Base-by-base conservation (phyloP, 2,888 invertebrate species). In the Drosophila ustulata region DNA sequence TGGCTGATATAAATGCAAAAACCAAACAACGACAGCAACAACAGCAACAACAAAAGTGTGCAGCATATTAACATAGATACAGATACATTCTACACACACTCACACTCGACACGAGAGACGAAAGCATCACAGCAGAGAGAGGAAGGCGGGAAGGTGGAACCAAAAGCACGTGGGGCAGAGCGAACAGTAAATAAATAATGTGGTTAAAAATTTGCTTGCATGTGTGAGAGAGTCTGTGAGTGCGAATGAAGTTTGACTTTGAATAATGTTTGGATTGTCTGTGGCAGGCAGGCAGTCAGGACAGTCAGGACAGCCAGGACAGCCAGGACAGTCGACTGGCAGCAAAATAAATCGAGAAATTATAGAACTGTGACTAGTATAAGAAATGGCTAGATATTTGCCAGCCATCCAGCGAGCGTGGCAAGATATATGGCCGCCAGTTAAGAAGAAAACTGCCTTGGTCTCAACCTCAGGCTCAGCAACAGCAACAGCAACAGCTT, bases 221-320 rank as follows among this genome's bases (percentile, higher is more conserved):
- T 75, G 72, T 68, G 68, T 75, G 62, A 49, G 59, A 7, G 34
- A 11, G 37, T 62, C 58, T 62, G 71, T 46, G 79, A 82, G 69
- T 85, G 88, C 73, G 89, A 89, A 87, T 89, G 89, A 85, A 85
- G 88, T 85, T 89, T 89, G 85, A 85, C 85, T 85, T 85, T 85
- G 85, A 85, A 85, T 85, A 85, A 85, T 85, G 89, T 88, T 85
- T 89, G 89, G 82, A 85, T 85, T 85, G 89, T 85, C 88, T 79
- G 89, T 84, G 88, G 78, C 80, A 81, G 80, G 80, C 78, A 78
- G 77, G 69, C 81, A 28, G 28, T 28, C 28, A 28, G 28, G 28
- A 28, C 28, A 83, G 83, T 43, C 66, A 75, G 80, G 82, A 67
- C 75, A 71, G 49, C 3, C 52, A 13, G 71, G 57, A 68, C 61